A percentile compares a stretch with the other conserved stretches of the same genome.
phyloP scores from a whole-genome alignment of 2,797 vertebrate species.

The Harpagifer antarcticus region DNA sequence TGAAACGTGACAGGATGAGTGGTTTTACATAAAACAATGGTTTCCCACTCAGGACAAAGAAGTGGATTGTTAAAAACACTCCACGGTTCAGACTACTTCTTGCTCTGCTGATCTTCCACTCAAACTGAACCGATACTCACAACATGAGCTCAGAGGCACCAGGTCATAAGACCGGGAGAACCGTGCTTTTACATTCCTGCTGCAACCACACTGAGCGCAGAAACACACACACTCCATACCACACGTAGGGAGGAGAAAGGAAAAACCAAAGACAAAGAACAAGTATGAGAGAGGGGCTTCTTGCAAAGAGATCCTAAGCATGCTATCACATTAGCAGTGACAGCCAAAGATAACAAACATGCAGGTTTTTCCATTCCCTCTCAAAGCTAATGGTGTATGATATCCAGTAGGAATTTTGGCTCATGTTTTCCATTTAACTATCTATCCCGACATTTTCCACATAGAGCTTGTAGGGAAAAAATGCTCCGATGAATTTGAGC shows the following conservation, averaged over 20 bases:
- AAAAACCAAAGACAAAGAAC: conserved; percentile 69
- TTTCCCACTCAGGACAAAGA: conserved; percentile 61
- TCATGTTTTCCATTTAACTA: conserved; percentile 57
- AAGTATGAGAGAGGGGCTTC: conserved; percentile 43
- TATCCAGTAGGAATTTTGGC: conserved; percentile 66
- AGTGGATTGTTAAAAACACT: conserved; percentile 63
- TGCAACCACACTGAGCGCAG: conserved; percentile 53
- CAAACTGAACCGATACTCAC: conserved; percentile 67
- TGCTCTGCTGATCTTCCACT: conserved; percentile 51
- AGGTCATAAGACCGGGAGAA: conserved; percentile 75
- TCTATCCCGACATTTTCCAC: conserved; percentile 70
- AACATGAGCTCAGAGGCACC: conserved; percentile 68
- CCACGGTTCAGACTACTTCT: conserved; percentile 45
- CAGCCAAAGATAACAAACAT: conserved; percentile 66
- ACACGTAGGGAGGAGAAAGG: conserved; percentile 55
- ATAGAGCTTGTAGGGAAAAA: conserved; percentile 38
- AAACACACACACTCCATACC: conserved; percentile 32
- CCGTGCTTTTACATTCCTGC: conserved; percentile 73
- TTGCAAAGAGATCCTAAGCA: conserved; percentile 31
- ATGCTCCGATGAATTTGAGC: conserved; percentile 24
- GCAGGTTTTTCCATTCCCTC: conserved; percentile 48
- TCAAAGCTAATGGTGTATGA: conserved; percentile 43
- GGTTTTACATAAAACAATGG: conserved; percentile 50
- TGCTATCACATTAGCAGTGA: conserved; percentile 49
- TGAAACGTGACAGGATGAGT: conserved; percentile 36